Percentiles rank a stretch among this genome's conserved stretches.
phyloP scores from a whole-genome alignment of 2,113 vertebrate genomes.

The Setophaga kirtlandii region DNA sequence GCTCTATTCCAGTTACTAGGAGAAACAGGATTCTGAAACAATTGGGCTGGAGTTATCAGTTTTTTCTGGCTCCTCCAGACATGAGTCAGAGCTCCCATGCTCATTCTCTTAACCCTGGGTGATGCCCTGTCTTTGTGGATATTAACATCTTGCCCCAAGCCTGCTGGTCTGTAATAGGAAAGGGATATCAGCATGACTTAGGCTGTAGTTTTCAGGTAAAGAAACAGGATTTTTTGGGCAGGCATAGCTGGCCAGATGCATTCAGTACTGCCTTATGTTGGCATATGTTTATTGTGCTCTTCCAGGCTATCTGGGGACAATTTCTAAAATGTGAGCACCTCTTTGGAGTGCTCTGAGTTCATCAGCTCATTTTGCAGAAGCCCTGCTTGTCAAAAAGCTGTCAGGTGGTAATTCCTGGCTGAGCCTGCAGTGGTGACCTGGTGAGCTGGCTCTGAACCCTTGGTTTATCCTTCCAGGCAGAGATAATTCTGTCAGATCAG shows the following conservation, averaged over 20 bases:
- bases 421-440: background rate
- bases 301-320: background rate
- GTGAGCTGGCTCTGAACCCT: background rate
- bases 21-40: background rate
- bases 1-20: background rate
- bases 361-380: background rate
- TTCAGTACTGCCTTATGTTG: background rate
- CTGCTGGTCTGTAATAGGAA: background rate
- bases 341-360: background rate
- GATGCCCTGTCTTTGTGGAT: background rate
- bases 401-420: background rate
- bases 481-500: background rate
- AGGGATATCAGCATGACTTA: background rate
- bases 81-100: background rate
- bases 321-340: background rate
- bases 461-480: background rate
- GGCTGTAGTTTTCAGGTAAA: background rate
- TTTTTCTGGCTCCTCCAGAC: background rate
- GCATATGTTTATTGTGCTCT: background rate
- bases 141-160: background rate
- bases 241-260: background rate
- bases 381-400: background rate
- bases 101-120: background rate
- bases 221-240: background rate
- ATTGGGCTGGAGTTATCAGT: background rate